A percentile compares a stretch with the other conserved stretches of the same genome.
Evolutionary conservation across 2,888 invertebrate species (phyloP).

Genomic region (Uloborus plumipes): DNA sequence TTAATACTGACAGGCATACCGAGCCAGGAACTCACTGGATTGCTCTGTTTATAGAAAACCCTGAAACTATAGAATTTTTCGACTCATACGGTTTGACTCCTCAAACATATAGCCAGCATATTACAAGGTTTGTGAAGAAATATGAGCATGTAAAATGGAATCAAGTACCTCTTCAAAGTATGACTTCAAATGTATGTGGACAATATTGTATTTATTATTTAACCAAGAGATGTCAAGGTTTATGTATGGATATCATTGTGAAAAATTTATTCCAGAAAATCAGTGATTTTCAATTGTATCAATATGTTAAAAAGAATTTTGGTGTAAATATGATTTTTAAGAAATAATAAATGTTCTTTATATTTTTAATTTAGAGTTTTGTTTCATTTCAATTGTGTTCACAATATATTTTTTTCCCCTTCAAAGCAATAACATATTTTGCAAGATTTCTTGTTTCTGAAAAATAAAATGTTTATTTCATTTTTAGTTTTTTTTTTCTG

Average conservation of each 20-base stretch:
- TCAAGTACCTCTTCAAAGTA: background rate
- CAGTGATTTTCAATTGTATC: constrained; percentile 9
- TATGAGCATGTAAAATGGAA: constrained; percentile 5
- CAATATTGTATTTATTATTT: constrained; percentile 25
- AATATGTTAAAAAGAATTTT: background rate
- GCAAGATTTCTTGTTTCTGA: too few species aligned
- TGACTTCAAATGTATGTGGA: constrained; percentile 37
- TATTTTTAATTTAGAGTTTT: too few species aligned
- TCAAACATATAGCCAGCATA: constrained; percentile 9
- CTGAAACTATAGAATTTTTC: constrained; percentile 26
- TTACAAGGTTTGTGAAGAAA: constrained; percentile 4
- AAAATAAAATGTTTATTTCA: too few species aligned
- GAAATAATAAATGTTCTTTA: too few species aligned
- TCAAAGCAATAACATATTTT: too few species aligned
- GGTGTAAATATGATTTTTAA: constrained; percentile 1
- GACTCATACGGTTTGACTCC: constrained; percentile 39
- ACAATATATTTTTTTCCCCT: too few species aligned
- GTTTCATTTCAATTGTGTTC: too few species aligned
- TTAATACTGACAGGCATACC: constrained; percentile 32
- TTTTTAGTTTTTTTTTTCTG: too few species aligned
- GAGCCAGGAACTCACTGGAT: constrained; percentile 37
- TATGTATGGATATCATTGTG: background rate
- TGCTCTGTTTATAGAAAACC: constrained; percentile 20
- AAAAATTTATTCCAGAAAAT: background rate
- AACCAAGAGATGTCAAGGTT: constrained; percentile 15